These are phyloP conservation scores for Anguilla marmorata DNA, from an alignment of 2,797 vertebrate species.

Conservation along the genomic window DNA sequence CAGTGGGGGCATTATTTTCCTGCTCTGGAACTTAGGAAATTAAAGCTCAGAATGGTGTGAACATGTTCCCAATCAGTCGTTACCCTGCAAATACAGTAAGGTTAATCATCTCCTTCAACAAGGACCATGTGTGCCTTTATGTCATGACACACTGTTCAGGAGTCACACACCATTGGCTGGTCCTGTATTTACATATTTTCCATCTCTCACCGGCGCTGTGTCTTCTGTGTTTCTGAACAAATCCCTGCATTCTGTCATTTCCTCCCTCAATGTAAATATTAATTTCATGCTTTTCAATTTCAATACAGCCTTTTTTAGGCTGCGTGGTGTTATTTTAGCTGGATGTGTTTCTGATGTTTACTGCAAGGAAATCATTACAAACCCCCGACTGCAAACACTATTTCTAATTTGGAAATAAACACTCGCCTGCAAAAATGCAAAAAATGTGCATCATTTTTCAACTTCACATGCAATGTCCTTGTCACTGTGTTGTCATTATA, in stretches of 20 bases:
- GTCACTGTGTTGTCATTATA: neutral
- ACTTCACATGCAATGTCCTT: constrained; percentile 14
- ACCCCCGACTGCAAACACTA: constrained; percentile 30
- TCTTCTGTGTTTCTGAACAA: constrained; percentile 51
- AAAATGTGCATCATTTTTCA: constrained; percentile 32
- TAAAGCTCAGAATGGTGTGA: constrained; percentile 5
- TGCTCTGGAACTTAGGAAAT: neutral
- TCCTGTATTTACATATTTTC: constrained; percentile 48
- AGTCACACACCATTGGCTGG: neutral
- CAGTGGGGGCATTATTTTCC: neutral
- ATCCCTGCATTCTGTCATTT: constrained; percentile 51
- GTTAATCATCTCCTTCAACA: neutral
- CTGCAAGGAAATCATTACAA: constrained; percentile 41
- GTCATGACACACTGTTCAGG: neutral
- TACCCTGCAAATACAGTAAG: neutral
- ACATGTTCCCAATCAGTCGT: neutral
- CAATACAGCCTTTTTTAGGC: constrained; percentile 44
- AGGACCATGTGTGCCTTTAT: neutral
- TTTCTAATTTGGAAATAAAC: constrained; percentile 44
- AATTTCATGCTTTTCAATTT: constrained; percentile 59
- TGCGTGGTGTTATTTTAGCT: constrained; percentile 38
- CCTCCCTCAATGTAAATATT: constrained; percentile 53
- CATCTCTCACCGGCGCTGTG: constrained; percentile 35
- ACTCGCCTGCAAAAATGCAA: constrained; percentile 32
- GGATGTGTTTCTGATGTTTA: constrained; percentile 49